Percentiles rank a stretch among this genome's conserved stretches.
These are phyloP conservation scores for Intellagama lesueurii DNA, from an alignment of 2,797 vertebrate genomes.

Conservation along the genomic window DNA sequence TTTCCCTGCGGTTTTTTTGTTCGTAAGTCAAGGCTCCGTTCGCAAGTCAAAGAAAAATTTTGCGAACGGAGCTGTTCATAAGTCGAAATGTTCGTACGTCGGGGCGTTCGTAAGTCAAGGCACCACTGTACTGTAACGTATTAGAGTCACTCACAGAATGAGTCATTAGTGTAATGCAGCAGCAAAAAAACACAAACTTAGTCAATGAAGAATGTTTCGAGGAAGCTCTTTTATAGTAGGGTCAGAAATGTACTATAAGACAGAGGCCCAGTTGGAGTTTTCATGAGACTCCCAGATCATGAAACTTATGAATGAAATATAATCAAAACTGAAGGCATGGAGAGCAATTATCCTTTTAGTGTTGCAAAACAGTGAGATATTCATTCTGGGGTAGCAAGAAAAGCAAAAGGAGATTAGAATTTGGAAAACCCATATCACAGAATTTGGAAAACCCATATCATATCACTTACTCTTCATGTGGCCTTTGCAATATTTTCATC, in stretches of 20 bases:
- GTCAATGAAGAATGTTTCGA: neutral
- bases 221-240: neutral
- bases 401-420: neutral
- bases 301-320: neutral
- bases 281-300: neutral
- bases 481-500: neutral
- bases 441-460: too few relatives aligned
- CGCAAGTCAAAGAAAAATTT: too few relatives aligned
- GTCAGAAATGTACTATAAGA: neutral
- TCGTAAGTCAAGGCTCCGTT: too few relatives aligned
- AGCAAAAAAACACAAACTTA: neutral
- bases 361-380: neutral
- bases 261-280: neutral
- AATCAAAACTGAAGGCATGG: neutral
- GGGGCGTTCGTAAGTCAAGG: too few relatives aligned
- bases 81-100: too few relatives aligned
- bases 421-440: neutral
- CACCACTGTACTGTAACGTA: slow-evolving; percentile 1
- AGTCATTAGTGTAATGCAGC: neutral
- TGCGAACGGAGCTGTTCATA: too few relatives aligned
- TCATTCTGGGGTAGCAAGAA: neutral
- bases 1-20: too few relatives aligned
- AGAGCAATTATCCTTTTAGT: neutral
- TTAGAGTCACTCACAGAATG: neutral
- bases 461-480: neutral